Conservation (phyloP, 2,888 invertebrate species). For the Digitonthophagus gazella region DNA sequence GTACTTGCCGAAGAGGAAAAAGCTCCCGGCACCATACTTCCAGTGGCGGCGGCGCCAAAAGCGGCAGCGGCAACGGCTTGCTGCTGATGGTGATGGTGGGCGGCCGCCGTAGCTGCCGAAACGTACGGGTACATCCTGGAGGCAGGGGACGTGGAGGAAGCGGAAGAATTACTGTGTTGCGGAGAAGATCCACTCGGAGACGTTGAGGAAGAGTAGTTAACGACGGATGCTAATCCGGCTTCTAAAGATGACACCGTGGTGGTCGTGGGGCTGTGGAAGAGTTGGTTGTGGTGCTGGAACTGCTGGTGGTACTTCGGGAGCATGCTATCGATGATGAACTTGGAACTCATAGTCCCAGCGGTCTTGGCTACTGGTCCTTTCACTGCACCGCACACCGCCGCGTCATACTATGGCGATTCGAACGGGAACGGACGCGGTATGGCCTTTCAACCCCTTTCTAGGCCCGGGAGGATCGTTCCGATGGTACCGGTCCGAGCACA, state of each 20-base stretch:
- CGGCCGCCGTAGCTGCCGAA: slow-evolving; percentile 63
- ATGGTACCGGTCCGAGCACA: slow-evolving; percentile 58
- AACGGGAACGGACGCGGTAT: slow-evolving; percentile 21
- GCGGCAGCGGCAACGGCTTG: slow-evolving; percentile 66
- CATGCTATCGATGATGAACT: slow-evolving; percentile 97
- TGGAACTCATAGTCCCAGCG: slow-evolving; percentile 78
- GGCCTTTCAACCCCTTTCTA: slow-evolving; percentile 40
- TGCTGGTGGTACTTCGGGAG: slow-evolving; percentile 90
- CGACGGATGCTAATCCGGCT: slow-evolving; percentile 68
- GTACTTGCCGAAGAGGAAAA: slow-evolving; percentile 57
- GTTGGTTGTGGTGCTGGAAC: slow-evolving; percentile 66
- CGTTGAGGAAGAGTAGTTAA: slow-evolving; percentile 58
- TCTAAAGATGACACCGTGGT: slow-evolving; percentile 63
- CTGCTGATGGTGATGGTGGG: slow-evolving; percentile 70
- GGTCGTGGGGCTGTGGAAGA: slow-evolving; percentile 57
- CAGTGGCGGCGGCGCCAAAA: slow-evolving; percentile 63
- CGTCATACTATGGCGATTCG: slow-evolving; percentile 39
- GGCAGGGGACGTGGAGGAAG: slow-evolving; percentile 60
- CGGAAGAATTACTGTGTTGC: slow-evolving; percentile 60
- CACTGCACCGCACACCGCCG: slow-evolving; percentile 47
- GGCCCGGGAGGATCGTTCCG: slow-evolving; percentile 34
- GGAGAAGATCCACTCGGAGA: slow-evolving; percentile 70
- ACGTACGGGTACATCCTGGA: slow-evolving; percentile 93
- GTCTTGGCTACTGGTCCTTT: slow-evolving; percentile 44
- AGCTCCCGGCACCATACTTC: slow-evolving; percentile 62